Percentiles rank a stretch among this genome's conserved stretches.
These are phyloP conservation scores for Hippoglossus stenolepis DNA, from an alignment of 2,113 vertebrate genomes.

Conservation along the genomic window DNA sequence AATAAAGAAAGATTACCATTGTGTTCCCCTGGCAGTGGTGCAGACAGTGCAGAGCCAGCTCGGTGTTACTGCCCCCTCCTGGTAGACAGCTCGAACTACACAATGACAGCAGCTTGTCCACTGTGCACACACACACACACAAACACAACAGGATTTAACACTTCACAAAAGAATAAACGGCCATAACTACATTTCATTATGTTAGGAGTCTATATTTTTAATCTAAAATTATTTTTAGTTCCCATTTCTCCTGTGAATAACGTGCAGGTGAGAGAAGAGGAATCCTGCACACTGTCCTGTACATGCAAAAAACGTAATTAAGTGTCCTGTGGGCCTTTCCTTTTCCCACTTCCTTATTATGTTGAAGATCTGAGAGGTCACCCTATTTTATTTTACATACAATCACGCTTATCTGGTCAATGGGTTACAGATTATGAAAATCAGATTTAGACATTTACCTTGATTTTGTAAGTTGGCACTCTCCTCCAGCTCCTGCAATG, in stretches of 20 bases:
- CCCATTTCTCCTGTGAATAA: too few species aligned
- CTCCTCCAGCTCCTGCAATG: conserved; percentile 67
- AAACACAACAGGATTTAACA: neutral
- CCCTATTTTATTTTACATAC: too few species aligned
- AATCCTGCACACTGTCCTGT: neutral
- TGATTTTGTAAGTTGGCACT: conserved; percentile 61
- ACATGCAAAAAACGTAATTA: too few species aligned
- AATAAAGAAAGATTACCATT: conserved; percentile 73
- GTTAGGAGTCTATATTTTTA: neutral
- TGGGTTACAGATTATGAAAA: neutral
- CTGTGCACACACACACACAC: conserved; percentile 56
- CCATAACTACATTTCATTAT: neutral
- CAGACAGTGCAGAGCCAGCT: conserved; percentile 84
- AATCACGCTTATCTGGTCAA: too few species aligned
- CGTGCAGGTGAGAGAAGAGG: too few species aligned
- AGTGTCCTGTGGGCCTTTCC: neutral
- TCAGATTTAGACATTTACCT: conserved; percentile 56
- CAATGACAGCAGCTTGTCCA: conserved; percentile 81
- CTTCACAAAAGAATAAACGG: neutral
- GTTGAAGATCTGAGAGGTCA: too few species aligned
- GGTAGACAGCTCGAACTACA: conserved; percentile 84
- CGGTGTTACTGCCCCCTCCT: conserved; percentile 84
- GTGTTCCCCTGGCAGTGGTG: conserved; percentile 74
- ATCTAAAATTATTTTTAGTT: too few species aligned
- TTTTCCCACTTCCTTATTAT: too few species aligned